Conservation (phyloP, 2,888 invertebrate genomes). For the Eupithecia exiguata region DNA sequence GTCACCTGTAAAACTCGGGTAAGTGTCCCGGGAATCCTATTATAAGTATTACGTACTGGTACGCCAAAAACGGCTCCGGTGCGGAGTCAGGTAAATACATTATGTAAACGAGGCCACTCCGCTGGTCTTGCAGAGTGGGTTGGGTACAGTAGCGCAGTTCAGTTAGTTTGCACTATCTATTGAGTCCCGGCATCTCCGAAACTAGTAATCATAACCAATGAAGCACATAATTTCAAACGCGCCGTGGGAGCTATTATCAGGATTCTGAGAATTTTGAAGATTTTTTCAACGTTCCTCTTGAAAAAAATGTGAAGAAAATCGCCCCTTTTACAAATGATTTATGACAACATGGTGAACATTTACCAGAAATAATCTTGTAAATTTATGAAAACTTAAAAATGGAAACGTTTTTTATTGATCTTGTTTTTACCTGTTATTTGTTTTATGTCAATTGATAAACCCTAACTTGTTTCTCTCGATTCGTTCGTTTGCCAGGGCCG, state of each 20-base stretch:
- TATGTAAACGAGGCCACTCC: slow-evolving; percentile 40
- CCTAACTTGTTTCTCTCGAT: too few relatives aligned
- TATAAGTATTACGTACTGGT: slow-evolving; percentile 29
- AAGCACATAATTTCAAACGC: neutral
- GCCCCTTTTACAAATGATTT: too few relatives aligned
- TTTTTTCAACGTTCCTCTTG: too few relatives aligned
- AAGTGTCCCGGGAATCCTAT: slow-evolving; percentile 23
- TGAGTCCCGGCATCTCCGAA: neutral
- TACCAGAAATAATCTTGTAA: neutral
- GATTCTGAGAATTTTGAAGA: too few relatives aligned
- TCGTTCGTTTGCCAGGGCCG: too few relatives aligned
- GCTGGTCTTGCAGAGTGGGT: neutral
- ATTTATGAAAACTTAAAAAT: too few relatives aligned
- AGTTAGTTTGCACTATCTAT: neutral
- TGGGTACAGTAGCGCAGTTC: neutral
- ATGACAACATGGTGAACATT: too few relatives aligned
- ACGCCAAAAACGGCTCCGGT: slow-evolving; percentile 30
- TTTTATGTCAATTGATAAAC: too few relatives aligned
- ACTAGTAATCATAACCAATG: neutral
- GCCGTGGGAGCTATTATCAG: too few relatives aligned
- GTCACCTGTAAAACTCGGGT: slow-evolving; percentile 1
- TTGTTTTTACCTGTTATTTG: too few relatives aligned
- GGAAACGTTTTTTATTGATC: too few relatives aligned
- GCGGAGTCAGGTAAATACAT: slow-evolving; percentile 44
- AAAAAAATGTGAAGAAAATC: too few relatives aligned